These are phyloP conservation scores for Yponomeuta cagnagella DNA, from an alignment of 2,888 invertebrate species.

Conservation along the genomic window DNA sequence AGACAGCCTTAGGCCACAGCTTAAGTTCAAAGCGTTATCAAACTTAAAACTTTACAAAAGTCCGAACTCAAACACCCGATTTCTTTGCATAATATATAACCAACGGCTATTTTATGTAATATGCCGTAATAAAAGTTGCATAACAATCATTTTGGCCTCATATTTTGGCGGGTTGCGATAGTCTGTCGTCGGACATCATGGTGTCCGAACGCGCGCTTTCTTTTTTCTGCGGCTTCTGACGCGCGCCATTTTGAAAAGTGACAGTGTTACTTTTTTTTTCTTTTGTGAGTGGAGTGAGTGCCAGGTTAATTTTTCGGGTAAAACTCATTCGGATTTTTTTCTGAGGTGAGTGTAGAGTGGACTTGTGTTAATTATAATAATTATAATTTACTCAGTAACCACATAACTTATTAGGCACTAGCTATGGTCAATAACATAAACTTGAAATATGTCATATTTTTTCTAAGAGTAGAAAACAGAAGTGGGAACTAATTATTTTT, in stretches of 20 bases:
- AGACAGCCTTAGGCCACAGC: too few species aligned
- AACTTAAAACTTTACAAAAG: background rate
- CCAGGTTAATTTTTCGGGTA: background rate
- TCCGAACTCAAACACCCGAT: background rate
- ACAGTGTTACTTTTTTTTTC: background rate
- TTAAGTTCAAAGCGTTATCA: too few species aligned
- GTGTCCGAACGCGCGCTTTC: constrained; percentile 44
- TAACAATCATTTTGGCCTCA: constrained; percentile 64
- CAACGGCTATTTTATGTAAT: constrained; percentile 68
- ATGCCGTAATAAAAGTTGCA: constrained; percentile 61
- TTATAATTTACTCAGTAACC: too few species aligned
- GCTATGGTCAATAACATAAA: too few species aligned
- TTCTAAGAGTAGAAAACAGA: too few species aligned
- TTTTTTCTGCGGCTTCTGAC: constrained; percentile 32
- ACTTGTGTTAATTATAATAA: background rate
- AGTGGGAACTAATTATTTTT: too few species aligned
- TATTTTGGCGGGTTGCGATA: constrained; percentile 62
- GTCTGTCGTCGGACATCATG: constrained; percentile 42
- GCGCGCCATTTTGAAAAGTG: constrained; percentile 21
- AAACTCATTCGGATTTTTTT: background rate
- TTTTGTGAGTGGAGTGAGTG: background rate
- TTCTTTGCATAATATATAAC: constrained; percentile 51
- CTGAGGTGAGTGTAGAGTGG: background rate
- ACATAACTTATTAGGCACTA: too few species aligned
- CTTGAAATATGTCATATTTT: too few species aligned